Evolutionary conservation across 2,888 invertebrate species (phyloP).

Genomic region (Phalera bucephala): DNA sequence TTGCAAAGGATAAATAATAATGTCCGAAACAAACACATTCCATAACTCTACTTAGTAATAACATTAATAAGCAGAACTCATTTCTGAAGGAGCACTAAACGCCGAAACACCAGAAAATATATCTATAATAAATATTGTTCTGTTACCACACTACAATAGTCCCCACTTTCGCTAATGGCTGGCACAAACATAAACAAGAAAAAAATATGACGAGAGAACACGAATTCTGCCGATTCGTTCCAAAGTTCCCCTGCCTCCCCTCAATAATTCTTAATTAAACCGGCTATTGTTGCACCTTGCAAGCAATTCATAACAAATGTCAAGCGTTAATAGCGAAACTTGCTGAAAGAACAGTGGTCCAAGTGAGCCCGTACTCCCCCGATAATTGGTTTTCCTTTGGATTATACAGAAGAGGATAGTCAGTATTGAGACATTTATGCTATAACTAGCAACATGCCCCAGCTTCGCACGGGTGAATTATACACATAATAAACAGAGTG

Average conservation of each 20-base stretch:
- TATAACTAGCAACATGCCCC: too few relatives aligned
- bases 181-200: slow-evolving; percentile 14
- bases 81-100: slow-evolving; percentile 18
- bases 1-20: too few relatives aligned
- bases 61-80: too few relatives aligned
- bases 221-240: slow-evolving; percentile 14
- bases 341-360: slow-evolving; percentile 47
- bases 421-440: too few relatives aligned
- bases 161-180: slow-evolving; percentile 13
- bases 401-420: slow-evolving; percentile 17
- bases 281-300: slow-evolving; percentile 68
- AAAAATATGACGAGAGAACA: slow-evolving; percentile 25
- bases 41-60: slow-evolving; percentile 6
- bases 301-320: slow-evolving; percentile 66
- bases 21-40: too few relatives aligned
- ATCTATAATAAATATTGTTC: slow-evolving; percentile 7
- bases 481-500: too few relatives aligned
- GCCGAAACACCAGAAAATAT: neutral
- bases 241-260: slow-evolving; percentile 34
- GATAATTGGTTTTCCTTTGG: slow-evolving; percentile 55
- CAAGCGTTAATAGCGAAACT: slow-evolving; percentile 60
- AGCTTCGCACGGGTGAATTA: too few relatives aligned
- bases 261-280: slow-evolving; percentile 65
- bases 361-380: slow-evolving; percentile 40
- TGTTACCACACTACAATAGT: slow-evolving; percentile 15